These are phyloP conservation scores for Diaperis boleti DNA, from an alignment of 2,888 invertebrate genomes.

Conservation along the genomic window DNA sequence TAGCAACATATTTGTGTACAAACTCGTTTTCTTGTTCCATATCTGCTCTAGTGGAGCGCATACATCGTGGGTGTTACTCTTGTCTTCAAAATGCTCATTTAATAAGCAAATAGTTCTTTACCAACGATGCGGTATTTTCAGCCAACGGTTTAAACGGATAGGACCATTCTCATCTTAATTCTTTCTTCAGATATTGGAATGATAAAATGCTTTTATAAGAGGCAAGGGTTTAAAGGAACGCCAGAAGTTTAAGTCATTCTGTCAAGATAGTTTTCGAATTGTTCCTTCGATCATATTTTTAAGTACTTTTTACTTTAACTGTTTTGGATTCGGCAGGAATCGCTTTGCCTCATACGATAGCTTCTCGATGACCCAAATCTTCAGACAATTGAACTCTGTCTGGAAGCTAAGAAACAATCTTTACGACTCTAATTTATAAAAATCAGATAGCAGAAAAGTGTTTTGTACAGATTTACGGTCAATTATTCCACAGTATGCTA, in stretches of 20 bases:
- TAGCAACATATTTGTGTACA: background rate
- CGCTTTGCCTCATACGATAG: background rate
- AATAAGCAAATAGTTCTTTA: slow-evolving; percentile 26
- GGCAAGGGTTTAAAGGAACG: background rate
- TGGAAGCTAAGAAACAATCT: too few species aligned
- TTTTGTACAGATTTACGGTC: too few species aligned
- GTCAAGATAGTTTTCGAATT: background rate
- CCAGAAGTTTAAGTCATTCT: background rate
- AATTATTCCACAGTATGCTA: too few species aligned
- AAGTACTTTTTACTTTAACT: background rate
- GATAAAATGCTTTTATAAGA: slow-evolving; percentile 3
- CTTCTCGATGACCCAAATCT: background rate
- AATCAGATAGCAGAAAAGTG: too few species aligned
- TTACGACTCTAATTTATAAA: too few species aligned
- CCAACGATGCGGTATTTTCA: slow-evolving; percentile 27
- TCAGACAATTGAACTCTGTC: too few species aligned
- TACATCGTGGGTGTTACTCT: slow-evolving; percentile 26
- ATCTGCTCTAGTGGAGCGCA: slow-evolving; percentile 19
- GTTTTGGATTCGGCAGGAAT: background rate
- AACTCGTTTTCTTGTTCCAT: slow-evolving; percentile 25
- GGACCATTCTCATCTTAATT: slow-evolving; percentile 13
- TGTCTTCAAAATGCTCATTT: slow-evolving; percentile 31
- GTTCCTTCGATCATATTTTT: slow-evolving; percentile 1
- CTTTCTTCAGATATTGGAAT: slow-evolving; percentile 12
- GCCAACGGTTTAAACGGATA: slow-evolving; percentile 8